Percentiles rank a stretch among this genome's conserved stretches.
Evolutionary conservation across 2,888 invertebrate species (phyloP).

Genomic region (Caenorhabditis imperialis): DNA sequence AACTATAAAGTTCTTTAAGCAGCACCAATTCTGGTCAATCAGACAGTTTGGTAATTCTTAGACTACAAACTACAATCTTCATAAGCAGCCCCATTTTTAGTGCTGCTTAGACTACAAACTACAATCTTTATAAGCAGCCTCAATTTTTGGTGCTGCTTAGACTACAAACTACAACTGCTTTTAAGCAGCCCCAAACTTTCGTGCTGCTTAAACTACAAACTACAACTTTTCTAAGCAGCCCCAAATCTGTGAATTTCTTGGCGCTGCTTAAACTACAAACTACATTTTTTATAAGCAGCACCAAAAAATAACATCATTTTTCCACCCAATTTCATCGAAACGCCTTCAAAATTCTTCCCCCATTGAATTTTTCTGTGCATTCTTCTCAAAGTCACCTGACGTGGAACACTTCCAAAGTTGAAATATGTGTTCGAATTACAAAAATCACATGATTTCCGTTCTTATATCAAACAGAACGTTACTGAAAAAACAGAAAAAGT

Average conservation of each 20-base stretch:
- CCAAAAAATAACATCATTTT: neutral
- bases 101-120: neutral
- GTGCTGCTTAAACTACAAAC: neutral
- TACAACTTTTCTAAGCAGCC: neutral
- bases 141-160: neutral
- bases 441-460: too few relatives aligned
- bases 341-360: neutral
- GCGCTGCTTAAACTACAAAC: neutral
- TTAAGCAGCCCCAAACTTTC: neutral
- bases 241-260: neutral
- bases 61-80: constrained; percentile 1
- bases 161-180: constrained; percentile 2
- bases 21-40: too few relatives aligned
- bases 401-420: too few relatives aligned
- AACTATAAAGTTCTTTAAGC: neutral
- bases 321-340: neutral
- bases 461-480: too few relatives aligned
- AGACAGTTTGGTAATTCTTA: neutral
- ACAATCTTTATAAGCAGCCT: neutral
- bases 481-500: too few relatives aligned
- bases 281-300: neutral
- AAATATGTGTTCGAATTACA: too few relatives aligned
- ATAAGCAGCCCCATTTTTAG: neutral
- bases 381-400: too few relatives aligned
- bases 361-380: too few relatives aligned